A percentile compares a stretch with the other conserved stretches of the same genome.
Evolutionary conservation across 2,888 invertebrate genomes (phyloP).

Genomic region (Heliconius charithonia): DNA sequence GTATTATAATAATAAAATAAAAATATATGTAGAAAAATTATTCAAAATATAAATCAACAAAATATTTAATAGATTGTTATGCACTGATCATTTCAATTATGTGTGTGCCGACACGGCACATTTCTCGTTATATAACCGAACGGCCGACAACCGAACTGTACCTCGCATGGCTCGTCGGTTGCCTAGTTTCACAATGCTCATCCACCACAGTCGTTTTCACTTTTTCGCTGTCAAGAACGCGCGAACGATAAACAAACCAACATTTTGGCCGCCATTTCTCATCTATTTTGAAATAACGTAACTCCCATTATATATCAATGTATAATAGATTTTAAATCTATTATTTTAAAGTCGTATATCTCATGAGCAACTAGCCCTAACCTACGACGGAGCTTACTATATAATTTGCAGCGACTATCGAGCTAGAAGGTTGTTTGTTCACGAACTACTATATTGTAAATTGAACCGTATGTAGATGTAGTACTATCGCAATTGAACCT

Average conservation of each 20-base stretch:
- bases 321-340: slow-evolving; percentile 58
- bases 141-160: slow-evolving; percentile 55
- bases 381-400: slow-evolving; percentile 60
- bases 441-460: slow-evolving; percentile 52
- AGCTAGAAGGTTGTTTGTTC: slow-evolving; percentile 67
- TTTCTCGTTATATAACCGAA: slow-evolving; percentile 71
- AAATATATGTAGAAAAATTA: slow-evolving; percentile 27
- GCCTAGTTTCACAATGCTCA: slow-evolving; percentile 79
- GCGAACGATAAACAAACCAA: slow-evolving; percentile 82
- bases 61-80: slow-evolving; percentile 41
- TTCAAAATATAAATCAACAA: background rate
- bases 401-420: slow-evolving; percentile 60
- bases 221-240: slow-evolving; percentile 84
- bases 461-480: slow-evolving; percentile 63
- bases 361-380: slow-evolving; percentile 54
- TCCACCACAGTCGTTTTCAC: slow-evolving; percentile 81
- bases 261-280: slow-evolving; percentile 80
- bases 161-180: slow-evolving; percentile 57
- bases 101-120: slow-evolving; percentile 52
- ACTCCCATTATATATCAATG: slow-evolving; percentile 52
- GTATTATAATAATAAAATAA: background rate
- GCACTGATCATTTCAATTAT: slow-evolving; percentile 39
- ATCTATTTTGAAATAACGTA: slow-evolving; percentile 56
- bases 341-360: slow-evolving; percentile 64
- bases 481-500: slow-evolving; percentile 59